Evolutionary conservation across 2,888 invertebrate species (phyloP).

Genomic region (Drosophila mimetica): DNA sequence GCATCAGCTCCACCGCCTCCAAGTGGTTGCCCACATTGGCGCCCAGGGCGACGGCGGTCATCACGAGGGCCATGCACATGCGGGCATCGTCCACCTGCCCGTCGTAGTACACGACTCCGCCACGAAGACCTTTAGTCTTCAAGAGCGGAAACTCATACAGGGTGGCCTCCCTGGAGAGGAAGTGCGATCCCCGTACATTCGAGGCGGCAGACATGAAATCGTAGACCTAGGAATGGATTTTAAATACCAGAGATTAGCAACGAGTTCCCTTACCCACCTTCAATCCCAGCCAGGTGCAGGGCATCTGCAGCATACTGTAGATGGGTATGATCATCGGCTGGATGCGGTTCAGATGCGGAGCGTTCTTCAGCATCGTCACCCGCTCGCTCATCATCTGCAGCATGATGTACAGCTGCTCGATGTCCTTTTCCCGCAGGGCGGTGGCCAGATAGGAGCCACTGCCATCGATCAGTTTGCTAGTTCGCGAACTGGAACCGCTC

Average conservation of each 20-base stretch:
- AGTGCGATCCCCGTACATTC: constrained; percentile 97
- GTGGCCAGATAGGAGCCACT: constrained; percentile 98
- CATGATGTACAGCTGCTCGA: constrained; percentile 99
- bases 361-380: constrained; percentile 95
- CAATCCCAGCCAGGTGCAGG: constrained; percentile 99
- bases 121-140: constrained; percentile 95
- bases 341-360: constrained; percentile 98
- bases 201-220: constrained; percentile 98
- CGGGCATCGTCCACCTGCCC: constrained; percentile 99
- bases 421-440: constrained; percentile 93
- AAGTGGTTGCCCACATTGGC: constrained; percentile 97
- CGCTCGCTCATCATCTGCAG: constrained; percentile 98
- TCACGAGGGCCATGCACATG: constrained; percentile 97
- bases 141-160: constrained; percentile 99
- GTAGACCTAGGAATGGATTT: constrained; percentile 86
- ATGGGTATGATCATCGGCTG: constrained; percentile 99
- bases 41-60: constrained; percentile 97
- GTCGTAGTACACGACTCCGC: constrained; percentile 99
- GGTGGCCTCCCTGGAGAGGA: constrained; percentile 95
- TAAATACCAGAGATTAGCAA: too few species aligned
- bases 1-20: constrained; percentile 90
- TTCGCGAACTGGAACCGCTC: constrained; percentile 96
- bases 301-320: constrained; percentile 99
- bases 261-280: constrained; percentile 86
- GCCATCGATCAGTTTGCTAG: constrained; percentile 99